Base-by-base conservation (phyloP, 2,797 vertebrate genomes). In the Huso huso region DNA sequence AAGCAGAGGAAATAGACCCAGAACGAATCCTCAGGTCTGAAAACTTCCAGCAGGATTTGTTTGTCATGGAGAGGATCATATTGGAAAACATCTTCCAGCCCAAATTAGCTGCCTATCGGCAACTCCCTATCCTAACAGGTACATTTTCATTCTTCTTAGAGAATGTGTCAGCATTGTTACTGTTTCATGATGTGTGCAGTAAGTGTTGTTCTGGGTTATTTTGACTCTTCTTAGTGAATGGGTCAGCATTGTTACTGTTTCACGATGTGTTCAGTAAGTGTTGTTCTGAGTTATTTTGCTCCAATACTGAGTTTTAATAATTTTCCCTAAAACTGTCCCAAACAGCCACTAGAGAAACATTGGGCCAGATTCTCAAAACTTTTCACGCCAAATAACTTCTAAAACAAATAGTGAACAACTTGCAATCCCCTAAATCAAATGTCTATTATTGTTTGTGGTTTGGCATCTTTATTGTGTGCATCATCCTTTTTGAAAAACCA, bases 41-140 rank as follows among this genome's bases (percentile, higher is more conserved):
- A 59, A 89, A 74, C n/a, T 89, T 98, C 72, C 82, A 81, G 6
- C 81, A 91, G 50, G 71, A 80, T 69, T 82, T 96, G 50, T 79
- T 90, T 69, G 79, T 89, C 68, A 90, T 95, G 91, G 94, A 97
- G 81, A 87, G 91, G 61, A 81, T 85, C 69, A 67, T 97, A 51
- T 83, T 94, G 78, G 81, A 84, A 70, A 97, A 95, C 70, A 78
- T 79, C 70, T 91, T 90, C 63, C 94, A 95, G 12, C 75, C 85
- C 55, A 89, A 90, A 69, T 84, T 95, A 13, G 93, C 95, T 71
- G 81, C 83, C 62, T 97, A 93, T 77, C 90, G 90, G 62, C 86
- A 90, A 63, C 75, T 98, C 52, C 90, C 92, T 1, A 12, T 88
- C 10, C 78, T 93, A 4, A 70, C 0, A 79, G 91, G 93, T 92